Percentiles rank a stretch among this genome's conserved stretches.
These are phyloP conservation scores for Lordiphosa mommai DNA, from an alignment of 1,140 invertebrate species.

Conservation along the genomic window DNA sequence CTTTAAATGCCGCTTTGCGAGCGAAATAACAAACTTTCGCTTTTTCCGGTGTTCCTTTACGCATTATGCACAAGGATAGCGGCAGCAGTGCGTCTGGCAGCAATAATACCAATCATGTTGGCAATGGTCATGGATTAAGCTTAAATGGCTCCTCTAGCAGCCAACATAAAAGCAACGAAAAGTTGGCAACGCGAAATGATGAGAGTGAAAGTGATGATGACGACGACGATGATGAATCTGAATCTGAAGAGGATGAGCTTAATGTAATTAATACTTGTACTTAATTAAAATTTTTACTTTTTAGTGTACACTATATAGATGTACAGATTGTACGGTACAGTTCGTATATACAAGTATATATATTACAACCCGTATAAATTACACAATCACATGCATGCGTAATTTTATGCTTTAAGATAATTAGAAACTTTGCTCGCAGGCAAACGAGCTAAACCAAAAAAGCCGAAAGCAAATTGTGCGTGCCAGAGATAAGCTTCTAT, in stretches of 20 bases:
- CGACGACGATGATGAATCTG: conserved; percentile 30
- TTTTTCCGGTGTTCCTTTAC: conserved; percentile 15
- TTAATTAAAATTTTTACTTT: no score
- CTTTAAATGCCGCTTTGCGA: conserved; percentile 1
- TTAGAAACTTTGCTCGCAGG: conserved; percentile 35
- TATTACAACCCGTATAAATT: conserved; percentile 10
- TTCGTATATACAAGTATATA: conserved; percentile 5
- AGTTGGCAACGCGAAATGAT: conserved; percentile 31
- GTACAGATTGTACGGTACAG: conserved; percentile 43
- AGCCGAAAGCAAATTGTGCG: conserved; percentile 55
- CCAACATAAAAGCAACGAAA: conserved; percentile 38
- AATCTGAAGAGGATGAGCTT: conserved; percentile 37
- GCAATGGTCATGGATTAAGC: conserved; percentile 44
- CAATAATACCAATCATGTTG: conserved; percentile 41
- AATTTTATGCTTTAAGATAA: conserved; percentile 50
- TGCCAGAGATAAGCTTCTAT: conserved; percentile 32
- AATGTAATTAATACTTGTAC: conserved; percentile 25
- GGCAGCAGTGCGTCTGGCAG: conserved; percentile 19
- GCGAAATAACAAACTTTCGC: conserved; percentile 12
- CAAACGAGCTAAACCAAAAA: conserved; percentile 17
- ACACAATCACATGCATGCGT: conserved; percentile 33
- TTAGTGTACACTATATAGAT: conserved; percentile 29
- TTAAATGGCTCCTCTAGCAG: conserved; percentile 25
- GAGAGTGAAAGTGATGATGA: conserved; percentile 28
- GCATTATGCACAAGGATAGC: conserved; percentile 54